These are phyloP conservation scores for western clawed frog (Xenopus tropicalis) DNA, from an alignment of 2,113 vertebrate genomes.

Conservation along the genomic window UCB_Xtro_10.0 CM004452.2:38134001-38134500, in stretches of 20 bases:
- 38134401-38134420: too few species aligned
- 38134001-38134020: slow-evolving; percentile 93
- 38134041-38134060: slow-evolving; percentile 93
- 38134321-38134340: too few species aligned
- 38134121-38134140: slow-evolving; percentile 92
- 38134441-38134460: too few species aligned
- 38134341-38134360: too few species aligned
- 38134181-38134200: slow-evolving; percentile 93
- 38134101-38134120: slow-evolving; percentile 94
- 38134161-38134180: slow-evolving; percentile 91
- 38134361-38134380: too few species aligned
- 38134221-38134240: slow-evolving; percentile 63
- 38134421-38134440: too few species aligned
- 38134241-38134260: not conserved
- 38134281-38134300: not conserved
- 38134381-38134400: too few species aligned
- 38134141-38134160: slow-evolving; percentile 89
- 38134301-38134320: not conserved
- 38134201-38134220: slow-evolving; percentile 92
- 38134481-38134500: too few species aligned
- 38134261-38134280: not conserved
- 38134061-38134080: slow-evolving; percentile 97
- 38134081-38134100: slow-evolving; percentile 95
- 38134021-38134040: slow-evolving; percentile 97
- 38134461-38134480: too few species aligned